phyloP scores from a whole-genome alignment of 2,888 invertebrate species.

The Apodemia hepburni region DNA sequence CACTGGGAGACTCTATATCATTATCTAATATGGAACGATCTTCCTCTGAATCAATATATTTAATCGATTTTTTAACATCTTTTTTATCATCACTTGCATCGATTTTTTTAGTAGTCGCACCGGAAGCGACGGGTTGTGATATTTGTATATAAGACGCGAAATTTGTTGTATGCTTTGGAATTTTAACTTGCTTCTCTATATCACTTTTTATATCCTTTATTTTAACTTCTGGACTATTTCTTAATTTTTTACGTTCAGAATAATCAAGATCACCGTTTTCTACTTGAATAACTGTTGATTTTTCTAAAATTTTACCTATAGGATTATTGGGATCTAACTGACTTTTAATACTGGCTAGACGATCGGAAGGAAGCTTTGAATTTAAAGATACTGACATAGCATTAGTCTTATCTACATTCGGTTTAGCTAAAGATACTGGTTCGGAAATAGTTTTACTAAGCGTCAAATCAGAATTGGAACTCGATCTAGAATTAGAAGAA shows the following conservation, averaged over 20 bases:
- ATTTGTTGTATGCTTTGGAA: conserved; percentile 78
- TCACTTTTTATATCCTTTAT: conserved; percentile 57
- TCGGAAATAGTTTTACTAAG: conserved; percentile 70
- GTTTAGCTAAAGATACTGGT: conserved; percentile 59
- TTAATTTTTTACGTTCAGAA: conserved; percentile 43
- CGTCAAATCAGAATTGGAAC: conserved; percentile 67
- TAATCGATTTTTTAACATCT: conserved; percentile 47
- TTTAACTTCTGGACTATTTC: conserved; percentile 43
- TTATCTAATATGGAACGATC: conserved; percentile 56
- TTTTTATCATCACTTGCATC: conserved; percentile 50
- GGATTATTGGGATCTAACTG: conserved; percentile 75
- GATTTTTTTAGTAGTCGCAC: conserved; percentile 50
- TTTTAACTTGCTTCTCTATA: conserved; percentile 67
- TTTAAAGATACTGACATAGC: conserved; percentile 60
- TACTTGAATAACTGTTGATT: conserved; percentile 71
- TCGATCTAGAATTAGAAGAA: conserved; percentile 56
- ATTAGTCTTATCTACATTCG: conserved; percentile 49
- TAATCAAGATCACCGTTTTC: conserved; percentile 63
- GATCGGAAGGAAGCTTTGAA: conserved; percentile 59
- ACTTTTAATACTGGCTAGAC: conserved; percentile 69
- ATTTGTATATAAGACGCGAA: conserved; percentile 82
- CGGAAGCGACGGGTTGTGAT: conserved; percentile 70
- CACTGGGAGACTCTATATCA: conserved; percentile 69
- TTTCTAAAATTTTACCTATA: conserved; percentile 73
- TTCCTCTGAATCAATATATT: conserved; percentile 65